These are phyloP conservation scores for Steinernema khuongi DNA, from an alignment of 1,140 invertebrate genomes.

Conservation along the genomic window DNA sequence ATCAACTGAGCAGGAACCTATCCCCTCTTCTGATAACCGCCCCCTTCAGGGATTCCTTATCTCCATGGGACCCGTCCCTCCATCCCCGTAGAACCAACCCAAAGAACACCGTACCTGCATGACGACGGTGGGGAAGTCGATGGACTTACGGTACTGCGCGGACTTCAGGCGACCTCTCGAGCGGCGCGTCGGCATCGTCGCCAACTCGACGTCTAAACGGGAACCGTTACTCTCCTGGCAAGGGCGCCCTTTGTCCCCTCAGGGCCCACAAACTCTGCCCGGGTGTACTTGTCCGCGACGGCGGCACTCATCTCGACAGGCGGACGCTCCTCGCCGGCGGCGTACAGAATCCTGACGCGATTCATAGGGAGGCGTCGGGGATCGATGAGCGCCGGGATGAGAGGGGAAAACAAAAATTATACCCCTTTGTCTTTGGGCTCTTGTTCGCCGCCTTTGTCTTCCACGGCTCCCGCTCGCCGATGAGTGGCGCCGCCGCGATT, in stretches of 20 bases:
- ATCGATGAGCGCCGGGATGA: conserved; percentile 7
- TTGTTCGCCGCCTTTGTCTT: neutral
- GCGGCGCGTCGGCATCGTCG: neutral
- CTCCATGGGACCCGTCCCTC: no score
- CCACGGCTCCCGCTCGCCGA: no score
- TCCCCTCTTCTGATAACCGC: no score
- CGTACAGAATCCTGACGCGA: neutral
- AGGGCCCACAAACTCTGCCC: neutral
- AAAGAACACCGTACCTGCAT: conserved; percentile 4
- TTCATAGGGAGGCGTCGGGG: neutral
- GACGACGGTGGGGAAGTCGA: conserved; percentile 1
- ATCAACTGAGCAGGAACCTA: no score
- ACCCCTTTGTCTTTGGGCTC: conserved; percentile 9
- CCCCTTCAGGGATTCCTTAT: no score
- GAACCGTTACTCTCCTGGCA: neutral
- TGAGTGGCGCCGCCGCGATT: neutral
- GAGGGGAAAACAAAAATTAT: conserved; percentile 17
- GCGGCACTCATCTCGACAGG: no score
- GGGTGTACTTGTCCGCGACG: neutral
- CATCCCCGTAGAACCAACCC: no score
- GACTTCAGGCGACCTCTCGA: conserved; percentile 2
- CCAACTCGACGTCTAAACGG: neutral
- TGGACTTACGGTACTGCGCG: neutral
- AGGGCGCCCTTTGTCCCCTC: no score
- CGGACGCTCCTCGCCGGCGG: no score